Evolutionary conservation across 1,140 invertebrate species (phyloP).

Genomic region (Musca vetustissima): DNA sequence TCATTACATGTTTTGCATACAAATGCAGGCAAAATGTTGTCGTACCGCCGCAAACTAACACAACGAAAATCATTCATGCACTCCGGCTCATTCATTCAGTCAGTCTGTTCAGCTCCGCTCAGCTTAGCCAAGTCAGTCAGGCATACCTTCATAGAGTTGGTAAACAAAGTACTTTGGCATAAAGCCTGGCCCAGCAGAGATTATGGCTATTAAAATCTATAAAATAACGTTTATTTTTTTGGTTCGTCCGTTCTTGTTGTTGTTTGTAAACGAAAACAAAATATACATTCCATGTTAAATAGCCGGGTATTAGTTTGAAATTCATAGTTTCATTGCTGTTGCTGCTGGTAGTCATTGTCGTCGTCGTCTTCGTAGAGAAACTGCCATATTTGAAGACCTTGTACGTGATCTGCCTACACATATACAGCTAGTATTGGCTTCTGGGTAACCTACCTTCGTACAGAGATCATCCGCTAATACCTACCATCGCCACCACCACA

Average conservation of each 20-base stretch:
- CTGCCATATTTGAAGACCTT: conserved; percentile 21
- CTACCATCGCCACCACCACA: no score
- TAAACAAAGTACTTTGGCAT: neutral
- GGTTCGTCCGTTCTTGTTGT: neutral
- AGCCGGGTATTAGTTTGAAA: neutral
- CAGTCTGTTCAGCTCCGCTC: neutral
- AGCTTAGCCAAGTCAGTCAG: neutral
- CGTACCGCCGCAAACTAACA: neutral
- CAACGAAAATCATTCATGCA: no score
- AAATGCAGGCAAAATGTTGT: neutral
- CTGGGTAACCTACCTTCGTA: no score
- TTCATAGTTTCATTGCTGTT: neutral
- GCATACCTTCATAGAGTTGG: neutral
- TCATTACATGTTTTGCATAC: conserved; percentile 9
- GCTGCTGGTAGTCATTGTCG: no score
- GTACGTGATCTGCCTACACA: conserved; percentile 15
- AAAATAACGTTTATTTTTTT: conserved; percentile 18
- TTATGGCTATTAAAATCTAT: conserved; percentile 23
- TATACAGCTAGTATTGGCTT: neutral
- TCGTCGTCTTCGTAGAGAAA: neutral
- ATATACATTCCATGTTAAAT: neutral
- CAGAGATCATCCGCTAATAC: no score
- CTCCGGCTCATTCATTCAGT: neutral
- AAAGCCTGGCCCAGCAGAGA: conserved; percentile 11
- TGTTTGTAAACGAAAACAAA: neutral